Evolutionary conservation across 64 coral and sea anemone species (phyloP).

Genomic region (Stichodactyla mertensii): DNA sequence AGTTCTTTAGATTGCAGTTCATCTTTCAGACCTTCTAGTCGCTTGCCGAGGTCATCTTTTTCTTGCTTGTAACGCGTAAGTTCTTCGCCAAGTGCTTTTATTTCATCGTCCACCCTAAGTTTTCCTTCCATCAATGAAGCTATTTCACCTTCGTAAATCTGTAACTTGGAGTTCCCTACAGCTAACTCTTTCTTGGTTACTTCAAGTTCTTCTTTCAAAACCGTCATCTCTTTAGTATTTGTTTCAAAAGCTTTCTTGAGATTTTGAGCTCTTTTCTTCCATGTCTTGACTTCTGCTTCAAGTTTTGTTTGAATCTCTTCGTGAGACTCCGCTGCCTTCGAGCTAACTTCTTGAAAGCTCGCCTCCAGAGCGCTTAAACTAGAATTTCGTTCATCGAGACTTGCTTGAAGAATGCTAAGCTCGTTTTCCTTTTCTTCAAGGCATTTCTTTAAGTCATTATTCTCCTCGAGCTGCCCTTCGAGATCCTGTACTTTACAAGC

Average conservation of each 20-base stretch:
- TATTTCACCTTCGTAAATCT: not conserved
- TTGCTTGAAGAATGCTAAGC: conserved; percentile 11
- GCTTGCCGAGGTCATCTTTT: not conserved
- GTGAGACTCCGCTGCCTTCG: conserved; percentile 22
- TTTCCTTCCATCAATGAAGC: not conserved
- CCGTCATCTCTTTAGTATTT: not conserved
- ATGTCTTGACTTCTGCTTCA: conserved; percentile 29
- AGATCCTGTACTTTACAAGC: conserved; percentile 1
- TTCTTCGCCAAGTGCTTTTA: not conserved
- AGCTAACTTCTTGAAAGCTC: conserved; percentile 32
- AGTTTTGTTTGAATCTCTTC: conserved; percentile 11
- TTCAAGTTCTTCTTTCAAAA: conserved; percentile 1
- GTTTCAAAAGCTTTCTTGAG: conserved; percentile 46
- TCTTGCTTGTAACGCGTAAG: not conserved
- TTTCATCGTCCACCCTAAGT: not conserved
- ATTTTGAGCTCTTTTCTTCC: conserved; percentile 58
- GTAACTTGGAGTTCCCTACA: not conserved
- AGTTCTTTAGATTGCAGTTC: conserved; percentile 9
- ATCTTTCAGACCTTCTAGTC: not conserved
- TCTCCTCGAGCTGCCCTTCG: conserved; percentile 32
- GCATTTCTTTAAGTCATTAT: not conserved
- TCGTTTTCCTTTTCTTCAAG: conserved; percentile 47
- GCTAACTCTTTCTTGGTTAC: not conserved
- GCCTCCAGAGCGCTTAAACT: conserved; percentile 32
- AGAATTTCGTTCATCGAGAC: conserved; percentile 36